phyloP scores from a whole-genome alignment of 1,140 invertebrate genomes.

The Maconellicoccus hirsutus region DNA sequence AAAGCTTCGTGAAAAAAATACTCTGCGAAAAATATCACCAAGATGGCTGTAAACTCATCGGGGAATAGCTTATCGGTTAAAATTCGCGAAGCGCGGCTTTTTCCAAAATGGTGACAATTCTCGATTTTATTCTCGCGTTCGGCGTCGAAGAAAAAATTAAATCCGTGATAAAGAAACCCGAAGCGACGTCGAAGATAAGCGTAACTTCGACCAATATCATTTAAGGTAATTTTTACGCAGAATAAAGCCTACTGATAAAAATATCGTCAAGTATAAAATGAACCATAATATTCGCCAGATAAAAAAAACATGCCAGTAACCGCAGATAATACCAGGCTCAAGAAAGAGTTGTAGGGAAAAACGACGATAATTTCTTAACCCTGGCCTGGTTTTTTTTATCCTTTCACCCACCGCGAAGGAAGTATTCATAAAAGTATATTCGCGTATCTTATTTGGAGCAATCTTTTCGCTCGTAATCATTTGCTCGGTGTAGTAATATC shows the following conservation, averaged over 20 bases:
- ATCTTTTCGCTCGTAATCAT: constrained; percentile 3
- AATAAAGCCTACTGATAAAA: neutral
- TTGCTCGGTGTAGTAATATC: neutral
- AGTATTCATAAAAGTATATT: constrained; percentile 1
- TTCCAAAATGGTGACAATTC: no score
- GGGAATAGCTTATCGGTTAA: no score
- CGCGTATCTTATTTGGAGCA: neutral
- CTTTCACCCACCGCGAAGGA: neutral
- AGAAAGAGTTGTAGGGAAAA: neutral
- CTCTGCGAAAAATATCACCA: no score
- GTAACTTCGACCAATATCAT: neutral
- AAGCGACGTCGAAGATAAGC: neutral
- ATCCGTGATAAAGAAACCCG: neutral
- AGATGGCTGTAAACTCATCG: no score
- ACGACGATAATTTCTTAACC: neutral
- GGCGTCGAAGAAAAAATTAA: neutral
- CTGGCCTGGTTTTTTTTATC: neutral
- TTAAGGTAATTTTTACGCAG: neutral
- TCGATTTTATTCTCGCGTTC: neutral
- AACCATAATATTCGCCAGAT: neutral
- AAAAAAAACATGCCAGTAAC: no score
- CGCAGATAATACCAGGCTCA: neutral
- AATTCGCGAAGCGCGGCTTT: no score
- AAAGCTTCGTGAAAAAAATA: no score
- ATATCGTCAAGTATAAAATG: neutral